Conservation (phyloP, 2,113 vertebrate genomes). For the Lontra canadensis region DNA sequence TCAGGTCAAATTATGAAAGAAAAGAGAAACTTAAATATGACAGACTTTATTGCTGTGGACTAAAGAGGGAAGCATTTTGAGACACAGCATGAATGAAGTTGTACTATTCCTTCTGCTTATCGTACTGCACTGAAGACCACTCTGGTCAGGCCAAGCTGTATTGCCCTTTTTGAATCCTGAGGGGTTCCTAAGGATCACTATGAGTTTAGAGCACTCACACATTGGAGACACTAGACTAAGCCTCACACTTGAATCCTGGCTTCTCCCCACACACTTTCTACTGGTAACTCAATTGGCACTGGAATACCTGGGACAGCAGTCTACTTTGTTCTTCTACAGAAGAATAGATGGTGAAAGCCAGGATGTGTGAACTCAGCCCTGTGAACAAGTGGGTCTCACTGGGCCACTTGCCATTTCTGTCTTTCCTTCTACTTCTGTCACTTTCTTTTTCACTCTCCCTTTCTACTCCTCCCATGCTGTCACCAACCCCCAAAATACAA, state of each 20-base stretch:
- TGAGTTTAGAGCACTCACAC: neutral
- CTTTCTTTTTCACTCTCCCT: neutral
- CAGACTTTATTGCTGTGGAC: neutral
- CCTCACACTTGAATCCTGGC: too few relatives aligned
- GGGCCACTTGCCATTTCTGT: neutral
- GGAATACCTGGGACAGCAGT: neutral
- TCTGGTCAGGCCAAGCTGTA: neutral
- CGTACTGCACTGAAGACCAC: neutral
- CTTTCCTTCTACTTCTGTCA: neutral
- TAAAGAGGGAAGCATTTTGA: neutral
- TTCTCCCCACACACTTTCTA: neutral
- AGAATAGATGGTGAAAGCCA: too few relatives aligned
- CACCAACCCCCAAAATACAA: neutral
- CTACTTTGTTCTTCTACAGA: neutral
- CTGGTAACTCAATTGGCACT: neutral
- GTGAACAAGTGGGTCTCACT: neutral
- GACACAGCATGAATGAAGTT: neutral
- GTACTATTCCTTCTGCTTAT: rapidly evolving
- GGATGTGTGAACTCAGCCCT: neutral
- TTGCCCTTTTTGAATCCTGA: neutral
- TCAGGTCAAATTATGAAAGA: neutral
- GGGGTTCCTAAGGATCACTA: neutral
- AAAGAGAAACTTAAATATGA: neutral
- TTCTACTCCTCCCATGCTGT: neutral
- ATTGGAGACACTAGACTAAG: neutral